Base-by-base conservation (phyloP, 2,113 vertebrate species). In the Blennius ocellaris region DNA sequence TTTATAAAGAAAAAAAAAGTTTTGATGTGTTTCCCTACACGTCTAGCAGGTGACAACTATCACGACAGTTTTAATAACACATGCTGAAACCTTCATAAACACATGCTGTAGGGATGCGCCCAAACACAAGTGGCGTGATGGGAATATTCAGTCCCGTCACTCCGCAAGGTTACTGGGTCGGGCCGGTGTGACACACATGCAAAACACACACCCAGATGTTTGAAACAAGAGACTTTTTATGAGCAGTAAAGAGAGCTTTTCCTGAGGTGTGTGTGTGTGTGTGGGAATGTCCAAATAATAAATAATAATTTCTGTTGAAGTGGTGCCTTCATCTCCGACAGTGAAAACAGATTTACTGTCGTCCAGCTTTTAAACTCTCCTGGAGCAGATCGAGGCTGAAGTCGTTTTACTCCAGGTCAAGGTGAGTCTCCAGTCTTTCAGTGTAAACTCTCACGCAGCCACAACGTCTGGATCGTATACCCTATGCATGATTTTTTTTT, bases 171-270 rank as follows among this genome's bases (percentile, higher is more conserved):
- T 52, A 64, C 61, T 53, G 59, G 64, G 75, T 80, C 65, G 81
- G 58, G 44, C 49, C 41, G 55, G 45, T 65, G 52, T 71, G 52
- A 80, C 65, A 61, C 70, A 69, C 72, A 30, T 30, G 21, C 45
- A 48, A 12, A 43, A 48, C 68, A 78, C 58, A 71, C 55, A 65
- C 64, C 76, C 92, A 93, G 86, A 90, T 93, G 92, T 92, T 91
- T 86, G 87, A 87, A 90, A 92, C 84, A 68, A 72, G 76, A 90
- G 66, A 76, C 58, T 64, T 76, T 89, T 86, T 87, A 89, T 73
- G 79, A 79, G 75, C 69, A 69, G 57, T 81, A 43, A 65, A 68
- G 83, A 79, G 80, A 79, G 79, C 55, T 76, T 77, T 78, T 49
- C 57, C 55, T 38, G 62, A 67, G 69, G 63, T 67, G 75, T 63